Conservation (phyloP, 2,888 invertebrate species). For the Aphidoletes aphidimyza region DNA sequence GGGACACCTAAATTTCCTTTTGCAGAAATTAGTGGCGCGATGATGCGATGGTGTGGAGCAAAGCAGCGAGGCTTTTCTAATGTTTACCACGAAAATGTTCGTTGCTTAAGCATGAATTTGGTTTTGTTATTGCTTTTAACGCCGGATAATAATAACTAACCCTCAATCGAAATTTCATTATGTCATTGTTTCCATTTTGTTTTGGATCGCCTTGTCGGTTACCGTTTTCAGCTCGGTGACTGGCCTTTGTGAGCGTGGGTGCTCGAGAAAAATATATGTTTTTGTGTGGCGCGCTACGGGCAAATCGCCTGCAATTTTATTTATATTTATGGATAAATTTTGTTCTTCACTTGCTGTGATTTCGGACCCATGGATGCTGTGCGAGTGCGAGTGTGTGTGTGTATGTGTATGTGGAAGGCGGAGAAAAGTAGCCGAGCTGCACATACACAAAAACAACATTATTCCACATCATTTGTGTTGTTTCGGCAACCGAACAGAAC, state of each 20-base stretch:
- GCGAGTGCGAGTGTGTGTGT: no score
- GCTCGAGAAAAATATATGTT: neutral
- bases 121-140: constrained; percentile 14
- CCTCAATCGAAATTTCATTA: constrained; percentile 54
- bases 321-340: constrained; percentile 53
- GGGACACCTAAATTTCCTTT: neutral
- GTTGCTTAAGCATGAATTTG: neutral
- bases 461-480: constrained; percentile 55
- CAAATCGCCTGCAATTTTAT: constrained; percentile 5
- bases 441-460: constrained; percentile 53
- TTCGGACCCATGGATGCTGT: no score
- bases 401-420: no score
- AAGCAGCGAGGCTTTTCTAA: no score
- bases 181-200: neutral
- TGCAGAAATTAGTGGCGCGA: neutral
- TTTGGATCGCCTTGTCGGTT: neutral
- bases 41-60: no score
- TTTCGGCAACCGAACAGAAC: neutral
- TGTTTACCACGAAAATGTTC: neutral
- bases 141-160: constrained; percentile 13
- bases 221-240: neutral
- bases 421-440: neutral
- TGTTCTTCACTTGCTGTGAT: constrained; percentile 37
- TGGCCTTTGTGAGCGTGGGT: no score
- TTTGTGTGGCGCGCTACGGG: neutral